Evolutionary conservation across 2,797 vertebrate genomes (phyloP), one percentile per base, ranked within the genome.

Genomic region (Odontamblyopus rebecca): DNA sequence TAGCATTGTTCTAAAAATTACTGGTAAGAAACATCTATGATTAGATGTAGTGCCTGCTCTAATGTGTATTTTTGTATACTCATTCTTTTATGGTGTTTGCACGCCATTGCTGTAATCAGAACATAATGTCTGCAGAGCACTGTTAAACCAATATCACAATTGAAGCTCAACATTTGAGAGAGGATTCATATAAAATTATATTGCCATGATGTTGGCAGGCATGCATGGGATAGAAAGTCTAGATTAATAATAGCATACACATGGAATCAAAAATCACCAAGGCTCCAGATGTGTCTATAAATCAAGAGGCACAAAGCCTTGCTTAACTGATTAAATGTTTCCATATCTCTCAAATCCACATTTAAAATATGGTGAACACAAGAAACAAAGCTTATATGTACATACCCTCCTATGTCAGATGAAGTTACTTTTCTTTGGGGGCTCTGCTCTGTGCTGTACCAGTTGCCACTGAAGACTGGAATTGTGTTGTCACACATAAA

Each of bases 1-100:
- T 85, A 81, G 63, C 69, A 61, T 16, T 69, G 30, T 62, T 75
- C 30, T 72, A 54, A 44, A 61, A 79, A 51, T 70, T 66, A 76
- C 61, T 71, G 74, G 73, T 59, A 19, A n/a, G 64, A 67, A 72
- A 72, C 27, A 68, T 57, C 53, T 63, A 27, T 26, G 72, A 80
- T 61, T 59, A 19, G 8, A 72, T 64, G 61, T 66, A 61, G 23
- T 16, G 29, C 54, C 13, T 74, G 67, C 29, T 68, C 23, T 56
- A 57, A 50, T 66, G 41, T 50, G 15, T 29, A 51, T 50, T 51
- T 51, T 50, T 51, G 18, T 60, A 60, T 57, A 57, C 27, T 60
- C 59, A n/a, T 62, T 62, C 35, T 63, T 63, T 66, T 62, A 44
- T 63, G 35, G 11, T 41, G 30, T 62, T 64, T 44, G 35, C 35